A percentile compares a stretch with the other conserved stretches of the same genome.
Conservation (phyloP, 1,140 invertebrate genomes). For the Oedothorax gibbosus region DNA sequence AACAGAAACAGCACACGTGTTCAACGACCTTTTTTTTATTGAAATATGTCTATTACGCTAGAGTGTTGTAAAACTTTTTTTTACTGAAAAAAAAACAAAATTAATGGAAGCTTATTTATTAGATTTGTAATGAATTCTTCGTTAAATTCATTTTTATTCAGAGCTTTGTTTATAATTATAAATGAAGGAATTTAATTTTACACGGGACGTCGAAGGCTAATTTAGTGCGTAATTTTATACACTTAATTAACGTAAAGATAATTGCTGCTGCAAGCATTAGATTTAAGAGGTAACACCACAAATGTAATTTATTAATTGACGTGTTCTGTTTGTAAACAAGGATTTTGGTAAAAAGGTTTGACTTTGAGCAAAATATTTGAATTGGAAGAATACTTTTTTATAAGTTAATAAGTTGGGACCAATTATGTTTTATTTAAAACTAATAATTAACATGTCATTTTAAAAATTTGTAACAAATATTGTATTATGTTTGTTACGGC, state of each 20-base stretch:
- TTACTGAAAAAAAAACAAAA: background rate
- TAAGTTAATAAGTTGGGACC: no score
- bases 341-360: no score
- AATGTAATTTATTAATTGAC: background rate
- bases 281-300: background rate
- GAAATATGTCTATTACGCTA: background rate
- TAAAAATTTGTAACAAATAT: no score
- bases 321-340: no score
- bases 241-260: slow-evolving; percentile 7
- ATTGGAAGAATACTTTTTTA: no score
- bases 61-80: background rate
- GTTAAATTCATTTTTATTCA: slow-evolving; percentile 23
- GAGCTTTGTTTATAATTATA: slow-evolving; percentile 34
- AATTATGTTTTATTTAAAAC: no score
- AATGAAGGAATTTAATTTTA: background rate
- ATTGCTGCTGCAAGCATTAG: background rate
- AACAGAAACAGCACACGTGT: background rate
- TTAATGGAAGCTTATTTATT: slow-evolving; percentile 26
- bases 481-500: no score
- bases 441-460: no score
- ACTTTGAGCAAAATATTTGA: no score
- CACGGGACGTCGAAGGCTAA: background rate
- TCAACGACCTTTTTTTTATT: slow-evolving; percentile 20
- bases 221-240: slow-evolving; percentile 3
- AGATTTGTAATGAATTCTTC: slow-evolving; percentile 37